phyloP scores from a whole-genome alignment of 2,888 invertebrate genomes.

The Saturnia pavonia region DNA sequence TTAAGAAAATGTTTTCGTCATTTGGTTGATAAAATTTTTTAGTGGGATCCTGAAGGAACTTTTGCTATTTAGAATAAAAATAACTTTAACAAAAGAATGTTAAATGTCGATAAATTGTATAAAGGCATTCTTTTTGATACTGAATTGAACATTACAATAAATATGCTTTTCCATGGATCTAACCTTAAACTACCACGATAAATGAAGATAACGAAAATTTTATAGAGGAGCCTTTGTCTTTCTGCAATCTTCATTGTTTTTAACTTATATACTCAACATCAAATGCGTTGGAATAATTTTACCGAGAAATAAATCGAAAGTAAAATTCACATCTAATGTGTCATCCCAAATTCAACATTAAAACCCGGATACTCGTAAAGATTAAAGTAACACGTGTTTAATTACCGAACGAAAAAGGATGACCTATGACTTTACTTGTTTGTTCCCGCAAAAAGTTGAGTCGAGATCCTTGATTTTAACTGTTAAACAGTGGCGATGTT shows the following conservation, averaged over 20 bases:
- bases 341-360: conserved; percentile 20
- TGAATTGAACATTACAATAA: not conserved
- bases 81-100: not conserved
- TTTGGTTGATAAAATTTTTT: conserved; percentile 30
- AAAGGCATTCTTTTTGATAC: not conserved
- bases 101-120: not conserved
- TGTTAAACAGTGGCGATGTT: conserved; percentile 75
- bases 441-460: conserved; percentile 56
- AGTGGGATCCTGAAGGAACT: not conserved
- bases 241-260: not conserved
- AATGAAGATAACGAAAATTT: not conserved
- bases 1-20: conserved; percentile 37
- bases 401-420: conserved; percentile 41
- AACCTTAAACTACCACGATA: not conserved
- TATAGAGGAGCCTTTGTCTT: not conserved
- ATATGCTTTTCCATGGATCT: not conserved
- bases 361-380: conserved; percentile 34
- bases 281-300: not conserved
- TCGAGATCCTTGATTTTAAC: conserved; percentile 73
- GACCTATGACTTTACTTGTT: conserved; percentile 55
- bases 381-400: conserved; percentile 48
- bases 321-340: not conserved
- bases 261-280: not conserved
- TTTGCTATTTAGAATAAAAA: not conserved
- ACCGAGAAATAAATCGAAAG: not conserved